Evolutionary conservation across 2,797 vertebrate genomes (phyloP).

Genomic region (Poecilia wingei): DNA sequence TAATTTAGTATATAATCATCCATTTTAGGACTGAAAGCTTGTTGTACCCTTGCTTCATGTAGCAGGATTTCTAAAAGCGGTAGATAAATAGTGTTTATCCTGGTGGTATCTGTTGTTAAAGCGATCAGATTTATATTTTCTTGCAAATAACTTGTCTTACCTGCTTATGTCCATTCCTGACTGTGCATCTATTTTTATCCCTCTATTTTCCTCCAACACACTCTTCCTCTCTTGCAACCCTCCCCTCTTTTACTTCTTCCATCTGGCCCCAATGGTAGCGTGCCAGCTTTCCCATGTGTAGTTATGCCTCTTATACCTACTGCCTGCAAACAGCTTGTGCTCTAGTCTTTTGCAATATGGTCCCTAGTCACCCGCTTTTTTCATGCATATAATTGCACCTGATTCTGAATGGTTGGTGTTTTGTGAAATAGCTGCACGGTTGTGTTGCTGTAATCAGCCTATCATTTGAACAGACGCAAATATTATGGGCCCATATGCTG

Average conservation of each 20-base stretch:
- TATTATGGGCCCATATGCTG: slow-evolving; percentile 24
- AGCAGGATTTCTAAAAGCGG: slow-evolving; percentile 64
- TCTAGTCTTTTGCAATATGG: slow-evolving; percentile 69
- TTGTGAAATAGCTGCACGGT: slow-evolving; percentile 47
- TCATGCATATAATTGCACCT: slow-evolving; percentile 50
- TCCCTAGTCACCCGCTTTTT: slow-evolving; percentile 49
- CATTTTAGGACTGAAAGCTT: not conserved
- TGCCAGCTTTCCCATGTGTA: slow-evolving; percentile 74
- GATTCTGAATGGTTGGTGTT: slow-evolving; percentile 45
- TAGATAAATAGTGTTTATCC: slow-evolving; percentile 56
- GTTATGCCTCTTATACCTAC: slow-evolving; percentile 72
- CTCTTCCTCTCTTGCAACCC: slow-evolving; percentile 55
- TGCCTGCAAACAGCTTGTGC: slow-evolving; percentile 69
- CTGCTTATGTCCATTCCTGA: slow-evolving; percentile 7
- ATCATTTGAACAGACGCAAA: slow-evolving; percentile 19
- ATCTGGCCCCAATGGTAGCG: slow-evolving; percentile 60
- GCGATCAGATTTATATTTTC: not conserved
- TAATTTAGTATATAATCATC: not conserved
- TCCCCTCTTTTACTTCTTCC: slow-evolving; percentile 70
- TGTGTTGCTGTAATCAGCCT: slow-evolving; percentile 32
- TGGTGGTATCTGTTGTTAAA: slow-evolving; percentile 52
- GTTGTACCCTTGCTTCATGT: slow-evolving; percentile 21
- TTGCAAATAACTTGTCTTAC: slow-evolving; percentile 24
- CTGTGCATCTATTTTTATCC: slow-evolving; percentile 55
- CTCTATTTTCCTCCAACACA: slow-evolving; percentile 58